These are phyloP conservation scores for Cyrtonyx montezumae DNA, from an alignment of 2,113 vertebrate species.

Conservation along the genomic window DNA sequence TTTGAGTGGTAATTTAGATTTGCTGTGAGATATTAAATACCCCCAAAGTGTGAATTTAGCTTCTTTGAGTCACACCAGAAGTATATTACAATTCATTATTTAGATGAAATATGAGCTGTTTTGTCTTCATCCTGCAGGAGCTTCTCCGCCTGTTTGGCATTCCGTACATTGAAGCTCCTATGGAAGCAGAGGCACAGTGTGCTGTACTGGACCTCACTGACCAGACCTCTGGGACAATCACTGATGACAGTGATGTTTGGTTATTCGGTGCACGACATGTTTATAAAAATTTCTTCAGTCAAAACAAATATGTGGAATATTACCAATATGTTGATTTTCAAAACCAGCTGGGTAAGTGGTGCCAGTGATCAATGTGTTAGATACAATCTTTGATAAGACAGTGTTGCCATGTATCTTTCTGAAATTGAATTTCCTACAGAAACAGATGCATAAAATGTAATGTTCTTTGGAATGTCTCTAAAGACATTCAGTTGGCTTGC, in stretches of 20 bases:
- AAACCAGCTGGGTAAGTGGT: constrained; percentile 90
- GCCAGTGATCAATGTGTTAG: neutral
- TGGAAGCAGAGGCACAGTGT: constrained; percentile 96
- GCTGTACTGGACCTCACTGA: constrained; percentile 89
- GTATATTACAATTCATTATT: neutral
- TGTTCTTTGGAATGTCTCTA: neutral
- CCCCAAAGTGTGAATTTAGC: neutral
- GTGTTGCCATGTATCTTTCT: neutral
- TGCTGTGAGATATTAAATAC: neutral
- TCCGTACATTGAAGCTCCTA: constrained; percentile 92
- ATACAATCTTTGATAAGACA: neutral
- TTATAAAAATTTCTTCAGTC: constrained; percentile 97
- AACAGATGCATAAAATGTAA: neutral
- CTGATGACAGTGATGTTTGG: constrained; percentile 98
- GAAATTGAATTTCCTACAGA: neutral
- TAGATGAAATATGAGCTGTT: neutral
- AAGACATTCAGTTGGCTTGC: neutral
- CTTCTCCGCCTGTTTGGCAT: constrained; percentile 92
- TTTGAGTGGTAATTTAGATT: fast-evolving
- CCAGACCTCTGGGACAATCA: constrained; percentile 95
- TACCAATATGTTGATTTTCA: constrained; percentile 92
- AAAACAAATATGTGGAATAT: constrained; percentile 91
- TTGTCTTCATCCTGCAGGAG: constrained; percentile 76
- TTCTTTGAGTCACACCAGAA: neutral
- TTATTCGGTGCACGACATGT: constrained; percentile 95